Evolutionary conservation across 2,797 vertebrate species (phyloP).

Genomic region (Nyctibius grandis): DNA sequence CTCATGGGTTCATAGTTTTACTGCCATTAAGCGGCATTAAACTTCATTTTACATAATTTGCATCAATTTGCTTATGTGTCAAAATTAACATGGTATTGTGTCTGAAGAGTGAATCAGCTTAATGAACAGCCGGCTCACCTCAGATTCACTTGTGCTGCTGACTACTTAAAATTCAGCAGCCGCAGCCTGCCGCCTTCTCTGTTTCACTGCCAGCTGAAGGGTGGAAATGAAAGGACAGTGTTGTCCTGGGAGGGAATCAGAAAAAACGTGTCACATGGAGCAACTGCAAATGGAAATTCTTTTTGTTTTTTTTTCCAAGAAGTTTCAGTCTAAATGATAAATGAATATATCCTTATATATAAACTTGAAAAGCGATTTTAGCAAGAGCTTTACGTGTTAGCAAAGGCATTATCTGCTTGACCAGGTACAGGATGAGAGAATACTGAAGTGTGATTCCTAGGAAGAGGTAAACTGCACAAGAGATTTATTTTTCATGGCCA

Average conservation of each 20-base stretch:
- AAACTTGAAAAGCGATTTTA: background rate
- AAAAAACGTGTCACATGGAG: background rate
- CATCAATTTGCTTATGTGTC: conserved; percentile 30
- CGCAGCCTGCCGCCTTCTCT: conserved; percentile 32
- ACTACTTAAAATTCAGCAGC: conserved; percentile 61
- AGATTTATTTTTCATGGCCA: background rate
- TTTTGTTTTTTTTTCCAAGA: background rate
- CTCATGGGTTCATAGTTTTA: background rate
- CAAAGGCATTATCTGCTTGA: background rate
- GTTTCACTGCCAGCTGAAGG: conserved; percentile 37
- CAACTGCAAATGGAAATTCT: background rate
- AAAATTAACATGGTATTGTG: conserved; percentile 31
- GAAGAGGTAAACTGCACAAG: background rate
- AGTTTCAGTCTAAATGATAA: background rate
- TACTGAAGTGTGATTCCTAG: background rate
- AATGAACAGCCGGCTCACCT: conserved; percentile 11
- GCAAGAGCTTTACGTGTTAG: background rate
- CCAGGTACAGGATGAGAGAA: background rate
- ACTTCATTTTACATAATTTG: conserved; percentile 7
- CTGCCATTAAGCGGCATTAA: conserved; percentile 1
- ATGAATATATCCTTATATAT: background rate
- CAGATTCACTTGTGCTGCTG: background rate
- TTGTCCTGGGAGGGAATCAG: conserved; percentile 13
- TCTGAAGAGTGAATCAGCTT: conserved; percentile 45
- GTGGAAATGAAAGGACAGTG: conserved; percentile 24